A percentile compares a stretch with the other conserved stretches of the same genome.
Evolutionary conservation across 2,113 vertebrate genomes (phyloP).

Genomic region (Antechinus stuartii): DNA sequence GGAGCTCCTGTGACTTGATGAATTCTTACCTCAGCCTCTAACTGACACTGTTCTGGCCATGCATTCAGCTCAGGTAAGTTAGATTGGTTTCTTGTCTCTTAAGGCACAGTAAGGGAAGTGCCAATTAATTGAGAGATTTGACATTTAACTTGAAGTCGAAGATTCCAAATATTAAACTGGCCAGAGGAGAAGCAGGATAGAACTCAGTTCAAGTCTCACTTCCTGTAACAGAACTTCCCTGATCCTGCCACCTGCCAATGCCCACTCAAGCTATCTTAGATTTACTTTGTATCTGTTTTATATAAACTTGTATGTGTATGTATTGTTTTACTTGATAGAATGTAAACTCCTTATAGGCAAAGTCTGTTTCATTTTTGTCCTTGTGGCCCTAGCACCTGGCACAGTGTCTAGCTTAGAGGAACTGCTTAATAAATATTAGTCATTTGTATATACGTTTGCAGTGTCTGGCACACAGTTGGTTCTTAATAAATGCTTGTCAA

Average conservation of each 20-base stretch:
- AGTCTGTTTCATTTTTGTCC: neutral
- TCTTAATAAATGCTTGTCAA: too few relatives aligned
- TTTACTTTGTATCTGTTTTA: neutral
- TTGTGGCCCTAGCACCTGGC: neutral
- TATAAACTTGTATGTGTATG: neutral
- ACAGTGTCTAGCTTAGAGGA: too few relatives aligned
- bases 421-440: neutral
- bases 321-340: neutral
- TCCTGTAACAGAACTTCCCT: neutral
- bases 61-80: neutral
- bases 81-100: neutral
- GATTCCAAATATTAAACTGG: neutral
- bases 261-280: neutral
- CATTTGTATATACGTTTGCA: too few relatives aligned
- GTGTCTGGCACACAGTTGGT: too few relatives aligned
- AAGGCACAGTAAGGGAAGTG: neutral
- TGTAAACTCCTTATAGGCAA: neutral
- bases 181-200: neutral
- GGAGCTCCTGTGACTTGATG: neutral
- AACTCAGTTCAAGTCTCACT: neutral
- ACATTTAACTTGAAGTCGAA: neutral
- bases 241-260: neutral
- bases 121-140: neutral
- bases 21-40: neutral
- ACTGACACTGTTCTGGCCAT: neutral